phyloP scores from a whole-genome alignment of 2,797 vertebrate genomes.

The Streptopelia turtur region DNA sequence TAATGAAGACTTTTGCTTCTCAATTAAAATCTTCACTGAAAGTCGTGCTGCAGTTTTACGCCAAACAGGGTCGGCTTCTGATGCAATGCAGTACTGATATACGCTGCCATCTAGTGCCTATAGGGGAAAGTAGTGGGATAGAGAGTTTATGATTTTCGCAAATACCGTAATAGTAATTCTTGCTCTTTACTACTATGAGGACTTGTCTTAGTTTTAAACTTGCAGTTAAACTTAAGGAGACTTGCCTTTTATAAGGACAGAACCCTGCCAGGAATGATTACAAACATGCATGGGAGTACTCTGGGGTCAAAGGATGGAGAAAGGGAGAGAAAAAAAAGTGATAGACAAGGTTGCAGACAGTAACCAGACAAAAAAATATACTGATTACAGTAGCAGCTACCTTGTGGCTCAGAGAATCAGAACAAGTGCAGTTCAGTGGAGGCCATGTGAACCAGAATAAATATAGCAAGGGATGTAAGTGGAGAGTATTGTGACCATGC shows the following conservation, averaged over 20 bases:
- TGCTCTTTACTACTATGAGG: neutral
- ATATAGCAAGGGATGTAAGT: neutral
- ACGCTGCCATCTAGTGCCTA: neutral
- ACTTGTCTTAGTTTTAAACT: neutral
- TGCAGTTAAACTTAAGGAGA: neutral
- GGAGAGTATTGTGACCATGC: neutral
- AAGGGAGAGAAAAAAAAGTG: neutral
- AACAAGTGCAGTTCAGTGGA: neutral
- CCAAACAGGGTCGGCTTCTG: rapidly evolving
- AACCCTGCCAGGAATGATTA: neutral
- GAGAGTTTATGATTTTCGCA: rapidly evolving
- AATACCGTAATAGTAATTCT: neutral
- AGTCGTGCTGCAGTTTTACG: rapidly evolving
- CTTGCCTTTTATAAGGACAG: neutral
- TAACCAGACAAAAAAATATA: neutral
- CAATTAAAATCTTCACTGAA: neutral
- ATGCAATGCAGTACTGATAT: neutral
- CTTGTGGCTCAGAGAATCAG: neutral
- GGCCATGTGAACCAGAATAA: slow-evolving; percentile 7
- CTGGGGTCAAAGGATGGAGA: rapidly evolving
- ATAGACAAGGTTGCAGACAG: neutral
- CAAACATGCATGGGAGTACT: rapidly evolving
- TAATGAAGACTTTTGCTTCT: neutral
- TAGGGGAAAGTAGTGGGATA: neutral
- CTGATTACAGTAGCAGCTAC: neutral